phyloP scores from a whole-genome alignment of 2,797 vertebrate species.

The Neomorphus geoffroyi region DNA sequence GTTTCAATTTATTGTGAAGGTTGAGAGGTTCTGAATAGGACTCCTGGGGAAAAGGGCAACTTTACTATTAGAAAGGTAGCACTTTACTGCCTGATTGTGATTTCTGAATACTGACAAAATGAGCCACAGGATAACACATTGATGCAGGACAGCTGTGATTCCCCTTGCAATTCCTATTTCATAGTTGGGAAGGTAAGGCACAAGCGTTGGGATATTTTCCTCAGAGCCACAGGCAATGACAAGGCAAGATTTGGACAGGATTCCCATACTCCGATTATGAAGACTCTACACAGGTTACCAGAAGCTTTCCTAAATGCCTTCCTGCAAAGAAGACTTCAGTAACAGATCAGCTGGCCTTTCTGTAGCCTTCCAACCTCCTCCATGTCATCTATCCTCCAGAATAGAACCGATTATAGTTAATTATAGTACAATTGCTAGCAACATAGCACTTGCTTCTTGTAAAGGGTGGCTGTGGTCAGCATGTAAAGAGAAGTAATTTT shows the following conservation, averaged over 20 bases:
- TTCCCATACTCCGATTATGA: neutral
- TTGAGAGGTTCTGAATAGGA: constrained; percentile 53
- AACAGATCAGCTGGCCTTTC: neutral
- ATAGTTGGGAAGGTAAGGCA: neutral
- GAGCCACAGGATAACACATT: neutral
- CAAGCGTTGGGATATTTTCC: neutral
- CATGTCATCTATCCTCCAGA: neutral
- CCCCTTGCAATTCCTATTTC: neutral
- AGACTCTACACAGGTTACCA: neutral
- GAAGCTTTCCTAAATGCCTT: neutral
- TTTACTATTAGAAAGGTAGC: constrained; percentile 25
- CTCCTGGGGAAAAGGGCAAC: constrained; percentile 45
- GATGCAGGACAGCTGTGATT: neutral
- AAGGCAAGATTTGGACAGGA: neutral
- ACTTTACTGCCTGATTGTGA: constrained; percentile 12
- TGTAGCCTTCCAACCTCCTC: neutral
- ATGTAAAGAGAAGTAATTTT: neutral
- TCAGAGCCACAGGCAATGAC: neutral
- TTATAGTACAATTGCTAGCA: neutral
- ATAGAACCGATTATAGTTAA: neutral
- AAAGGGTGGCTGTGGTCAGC: neutral
- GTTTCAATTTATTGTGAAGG: constrained; percentile 64
- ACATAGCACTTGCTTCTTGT: neutral
- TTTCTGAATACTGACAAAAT: constrained; percentile 24
- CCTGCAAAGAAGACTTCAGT: neutral